A percentile compares a stretch with the other conserved stretches of the same genome.
These are phyloP conservation scores for Eremophila alpestris DNA, from an alignment of 2,797 vertebrate species.

Conservation along the genomic window DNA sequence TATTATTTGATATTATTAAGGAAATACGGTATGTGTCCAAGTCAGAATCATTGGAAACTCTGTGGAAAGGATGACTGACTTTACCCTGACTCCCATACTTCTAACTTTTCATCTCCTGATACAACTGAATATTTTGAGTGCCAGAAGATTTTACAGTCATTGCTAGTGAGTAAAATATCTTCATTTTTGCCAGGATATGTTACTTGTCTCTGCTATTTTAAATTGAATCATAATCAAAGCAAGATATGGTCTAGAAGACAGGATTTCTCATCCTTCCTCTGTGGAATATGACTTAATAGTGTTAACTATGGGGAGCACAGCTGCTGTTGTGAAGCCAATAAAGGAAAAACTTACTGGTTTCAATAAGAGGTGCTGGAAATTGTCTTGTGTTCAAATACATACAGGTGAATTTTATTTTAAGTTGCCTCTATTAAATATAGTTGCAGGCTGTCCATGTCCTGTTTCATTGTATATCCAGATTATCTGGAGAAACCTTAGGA, in stretches of 20 bases:
- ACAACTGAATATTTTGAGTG: background rate
- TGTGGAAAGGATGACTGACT: background rate
- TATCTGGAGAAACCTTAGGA: background rate
- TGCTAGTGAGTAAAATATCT: background rate
- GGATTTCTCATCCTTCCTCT: background rate
- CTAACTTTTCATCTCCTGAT: conserved; percentile 8
- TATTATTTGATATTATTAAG: background rate
- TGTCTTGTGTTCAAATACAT: background rate
- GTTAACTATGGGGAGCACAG: background rate
- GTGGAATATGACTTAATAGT: background rate
- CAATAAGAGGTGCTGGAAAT: background rate
- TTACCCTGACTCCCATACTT: background rate
- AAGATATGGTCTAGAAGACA: background rate
- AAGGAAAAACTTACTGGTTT: background rate
- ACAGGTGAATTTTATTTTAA: background rate
- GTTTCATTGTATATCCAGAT: background rate
- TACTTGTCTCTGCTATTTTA: background rate
- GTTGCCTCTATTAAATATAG: background rate
- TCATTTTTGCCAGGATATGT: background rate
- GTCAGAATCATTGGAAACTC: background rate
- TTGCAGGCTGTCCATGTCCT: background rate
- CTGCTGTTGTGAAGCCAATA: background rate
- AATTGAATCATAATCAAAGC: background rate
- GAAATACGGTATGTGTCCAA: background rate
- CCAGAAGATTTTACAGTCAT: background rate